These are phyloP conservation scores for Ondatra zibethicus DNA, from an alignment of 2,113 vertebrate genomes.

Conservation along the genomic window DNA sequence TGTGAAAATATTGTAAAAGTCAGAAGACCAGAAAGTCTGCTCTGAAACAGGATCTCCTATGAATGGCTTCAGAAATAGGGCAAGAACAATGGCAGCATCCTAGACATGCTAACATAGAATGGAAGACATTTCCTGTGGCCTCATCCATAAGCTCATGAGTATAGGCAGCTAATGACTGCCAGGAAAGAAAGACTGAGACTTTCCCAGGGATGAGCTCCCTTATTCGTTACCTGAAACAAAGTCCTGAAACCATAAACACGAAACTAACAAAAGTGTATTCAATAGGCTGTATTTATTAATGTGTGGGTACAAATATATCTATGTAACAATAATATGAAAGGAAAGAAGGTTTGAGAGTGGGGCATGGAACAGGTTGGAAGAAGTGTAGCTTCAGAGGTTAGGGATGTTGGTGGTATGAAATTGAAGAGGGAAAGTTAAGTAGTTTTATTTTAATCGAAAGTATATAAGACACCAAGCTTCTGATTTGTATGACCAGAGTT, in stretches of 20 bases:
- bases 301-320: not conserved
- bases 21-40: not conserved
- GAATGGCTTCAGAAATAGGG: not conserved
- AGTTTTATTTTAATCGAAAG: not conserved
- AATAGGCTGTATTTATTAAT: not conserved
- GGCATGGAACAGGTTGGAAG: not conserved
- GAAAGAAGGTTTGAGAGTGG: not conserved
- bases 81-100: not conserved
- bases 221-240: too few species aligned
- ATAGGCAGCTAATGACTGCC: not conserved
- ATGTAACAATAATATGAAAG: not conserved
- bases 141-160: not conserved
- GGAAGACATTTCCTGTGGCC: not conserved
- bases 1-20: not conserved
- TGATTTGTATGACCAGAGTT: constrained; percentile 47
- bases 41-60: not conserved
- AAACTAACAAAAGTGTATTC: not conserved
- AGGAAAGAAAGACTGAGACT: not conserved
- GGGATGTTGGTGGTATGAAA: not conserved
- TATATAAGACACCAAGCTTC: constrained; percentile 49
- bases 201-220: not conserved
- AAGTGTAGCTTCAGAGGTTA: not conserved
- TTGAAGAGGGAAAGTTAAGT: not conserved
- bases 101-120: too few species aligned
- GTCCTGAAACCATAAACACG: not conserved